A percentile compares a stretch with the other conserved stretches of the same genome.
phyloP scores from a whole-genome alignment of 2,888 invertebrate species.

The Ormyrus pomaceus region DNA sequence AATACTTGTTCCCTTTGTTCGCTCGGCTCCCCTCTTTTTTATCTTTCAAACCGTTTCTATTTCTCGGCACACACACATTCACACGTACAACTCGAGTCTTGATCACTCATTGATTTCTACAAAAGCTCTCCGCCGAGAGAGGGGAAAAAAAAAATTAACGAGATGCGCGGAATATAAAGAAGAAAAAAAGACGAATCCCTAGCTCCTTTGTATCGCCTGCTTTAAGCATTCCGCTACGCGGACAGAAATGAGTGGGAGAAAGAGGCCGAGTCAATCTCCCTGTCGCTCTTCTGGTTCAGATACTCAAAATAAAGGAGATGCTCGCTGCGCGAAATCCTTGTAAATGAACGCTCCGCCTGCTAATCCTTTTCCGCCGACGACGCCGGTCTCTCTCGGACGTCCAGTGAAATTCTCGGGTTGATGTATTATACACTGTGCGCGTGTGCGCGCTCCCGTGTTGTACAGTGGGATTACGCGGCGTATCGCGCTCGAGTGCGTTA shows the following conservation, averaged over 20 bases:
- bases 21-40: background rate
- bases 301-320: constrained; percentile 9
- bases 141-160: constrained; percentile 16
- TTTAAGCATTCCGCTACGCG: background rate
- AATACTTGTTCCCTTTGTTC: constrained; percentile 33
- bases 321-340: constrained; percentile 43
- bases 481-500: constrained; percentile 1
- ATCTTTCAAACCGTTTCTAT: constrained; percentile 2
- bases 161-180: constrained; percentile 8
- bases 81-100: background rate
- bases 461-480: background rate
- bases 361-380: constrained; percentile 28
- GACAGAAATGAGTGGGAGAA: background rate
- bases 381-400: background rate
- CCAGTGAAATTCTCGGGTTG: too few relatives aligned
- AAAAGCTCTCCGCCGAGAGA: background rate
- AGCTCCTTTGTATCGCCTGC: constrained; percentile 23
- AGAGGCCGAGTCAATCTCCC: background rate
- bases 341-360: constrained; percentile 37
- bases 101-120: constrained; percentile 45
- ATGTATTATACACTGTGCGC: too few relatives aligned
- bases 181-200: constrained; percentile 4
- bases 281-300: background rate
- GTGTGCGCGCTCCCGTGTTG: too few relatives aligned
- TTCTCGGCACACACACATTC: background rate